Evolutionary conservation across 2,113 vertebrate species (phyloP), one percentile per base, ranked within the genome.

Genomic region (Grus americana): DNA sequence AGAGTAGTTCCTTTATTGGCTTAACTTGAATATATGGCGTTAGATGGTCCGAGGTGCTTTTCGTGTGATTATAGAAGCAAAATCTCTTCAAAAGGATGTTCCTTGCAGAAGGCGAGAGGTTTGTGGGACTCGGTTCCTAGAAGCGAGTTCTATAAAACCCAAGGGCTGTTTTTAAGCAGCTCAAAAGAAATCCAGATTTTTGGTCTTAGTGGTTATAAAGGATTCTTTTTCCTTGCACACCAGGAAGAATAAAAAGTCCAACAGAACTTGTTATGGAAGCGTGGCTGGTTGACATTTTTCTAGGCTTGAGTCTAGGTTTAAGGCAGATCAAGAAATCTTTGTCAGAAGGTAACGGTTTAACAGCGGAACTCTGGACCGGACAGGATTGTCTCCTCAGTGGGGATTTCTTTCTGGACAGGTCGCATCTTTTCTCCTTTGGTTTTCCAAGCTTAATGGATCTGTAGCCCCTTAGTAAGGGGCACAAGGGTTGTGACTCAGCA

Each of bases 251-350:
- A 47, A 29, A 15, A 75, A 63, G 10, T 32, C 34, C 46, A 22
- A 4, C 15, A 70, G 50, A 73, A 54, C 19, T 66, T 63, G 32
- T 1, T 63, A 90, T 50, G 50, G 66, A 74, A 90, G 61, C 26
- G 12, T 0, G 0, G 12, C 36, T 71, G 30, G 23, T 9, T 30
- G 74, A 6, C 18, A 6, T 10, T 24, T 80, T 73, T 58, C 40
- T 66, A 12, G 54, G 32, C 78, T 50, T 24, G 11, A 47, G 24
- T 19, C 5, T 46, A 16, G n/a, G 10, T 55, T 82, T 47, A 26
- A 63, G 54, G 18, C 26, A 58, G 55, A 21, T 66, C 4, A 54
- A 46, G 36, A 65, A 74, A 46, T 40, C n/a, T 10, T 65, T 44
- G 17, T 6, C 9, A 72, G 55, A 15, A 36, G 26, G 30, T 42